Conservation (phyloP, 2,888 invertebrate species). For the Acrobeloides nanus region DNA sequence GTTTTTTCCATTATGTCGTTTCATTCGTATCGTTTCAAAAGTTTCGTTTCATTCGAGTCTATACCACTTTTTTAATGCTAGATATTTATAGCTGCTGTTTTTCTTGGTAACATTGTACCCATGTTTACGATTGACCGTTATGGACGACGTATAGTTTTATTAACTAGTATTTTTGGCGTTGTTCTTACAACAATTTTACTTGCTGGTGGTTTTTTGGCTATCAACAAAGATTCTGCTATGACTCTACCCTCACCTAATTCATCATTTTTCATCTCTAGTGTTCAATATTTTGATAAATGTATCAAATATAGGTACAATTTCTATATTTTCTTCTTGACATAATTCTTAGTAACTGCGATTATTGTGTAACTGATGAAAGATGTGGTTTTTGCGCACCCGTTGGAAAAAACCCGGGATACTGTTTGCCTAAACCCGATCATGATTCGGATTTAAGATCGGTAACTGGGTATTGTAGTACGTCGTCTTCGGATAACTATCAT, state of each 20-base stretch:
- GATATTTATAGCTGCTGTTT: too few species aligned
- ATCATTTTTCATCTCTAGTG: too few species aligned
- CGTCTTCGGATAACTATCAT: slow-evolving; percentile 39
- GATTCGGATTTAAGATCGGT: slow-evolving; percentile 14
- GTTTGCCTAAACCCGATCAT: slow-evolving; percentile 23
- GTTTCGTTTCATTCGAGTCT: too few species aligned
- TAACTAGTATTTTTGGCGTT: slow-evolving; percentile 35
- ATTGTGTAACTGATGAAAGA: slow-evolving; percentile 54
- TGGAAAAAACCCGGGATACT: slow-evolving; percentile 18
- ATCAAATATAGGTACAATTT: too few species aligned
- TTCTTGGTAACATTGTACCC: slow-evolving; percentile 21
- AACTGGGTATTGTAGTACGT: slow-evolving; percentile 9
- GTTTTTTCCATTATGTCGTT: too few species aligned
- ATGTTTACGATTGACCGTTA: slow-evolving; percentile 25
- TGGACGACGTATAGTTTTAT: slow-evolving; percentile 35
- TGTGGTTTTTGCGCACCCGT: slow-evolving; percentile 55
- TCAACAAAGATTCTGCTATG: slow-evolving; percentile 23
- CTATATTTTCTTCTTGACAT: too few species aligned
- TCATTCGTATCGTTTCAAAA: too few species aligned
- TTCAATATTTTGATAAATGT: too few species aligned
- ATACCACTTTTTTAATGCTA: too few species aligned
- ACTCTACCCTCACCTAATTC: too few species aligned
- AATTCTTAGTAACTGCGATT: slow-evolving; percentile 53
- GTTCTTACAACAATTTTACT: slow-evolving; percentile 30
- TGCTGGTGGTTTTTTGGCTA: slow-evolving; percentile 36